Evolutionary conservation across 2,888 invertebrate species (phyloP), one percentile per base, ranked within the genome.

Genomic region (Dicycla oo): DNA sequence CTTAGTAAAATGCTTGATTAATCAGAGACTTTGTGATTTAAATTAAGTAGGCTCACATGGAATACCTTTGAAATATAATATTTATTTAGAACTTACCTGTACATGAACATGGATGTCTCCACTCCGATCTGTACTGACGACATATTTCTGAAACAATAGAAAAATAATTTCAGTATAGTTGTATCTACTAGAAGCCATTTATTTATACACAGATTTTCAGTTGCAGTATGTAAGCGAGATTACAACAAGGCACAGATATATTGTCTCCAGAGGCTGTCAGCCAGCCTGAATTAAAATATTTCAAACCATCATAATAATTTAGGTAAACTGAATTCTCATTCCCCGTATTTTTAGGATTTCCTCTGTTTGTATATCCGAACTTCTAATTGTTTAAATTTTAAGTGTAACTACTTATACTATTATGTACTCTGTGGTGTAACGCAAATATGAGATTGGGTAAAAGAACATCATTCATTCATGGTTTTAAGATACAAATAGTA

Each of bases 51-150:
- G 20, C 26, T 26, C 38, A 13, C 8, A 23, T n/a, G 8, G 34
- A 4, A 34, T 34, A 34, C 34, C 34, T 40, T 38, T n/a, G 2
- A 49, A 23, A 13, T 18, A 20, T 30, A n/a, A 23, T 7, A 51
- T 34, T 15, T 11, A 7, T 3, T 58, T 11, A 40, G 34, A 66
- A 86, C 94, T 94, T 93, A 98, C 98, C 97, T 98, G 98, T 38
- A 98, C 97, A 87, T 97, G 97, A 5, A 98, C 97, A 81, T 97
- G 97, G 61, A 98, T 96, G 83, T 97, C 97, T 53, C 98, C 98
- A 88, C 97, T 97, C 86, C 97, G 96, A 88, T 97, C 97, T 61
- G 98, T 98, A 90, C 97, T 97, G 88, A 98, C 97, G 82, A 97
- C 96, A 94, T 97, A 97, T 97, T 97, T 97, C 97, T 98, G 97